Conservation (phyloP, 1,140 invertebrate genomes). For the Papilio aristodemus region DNA sequence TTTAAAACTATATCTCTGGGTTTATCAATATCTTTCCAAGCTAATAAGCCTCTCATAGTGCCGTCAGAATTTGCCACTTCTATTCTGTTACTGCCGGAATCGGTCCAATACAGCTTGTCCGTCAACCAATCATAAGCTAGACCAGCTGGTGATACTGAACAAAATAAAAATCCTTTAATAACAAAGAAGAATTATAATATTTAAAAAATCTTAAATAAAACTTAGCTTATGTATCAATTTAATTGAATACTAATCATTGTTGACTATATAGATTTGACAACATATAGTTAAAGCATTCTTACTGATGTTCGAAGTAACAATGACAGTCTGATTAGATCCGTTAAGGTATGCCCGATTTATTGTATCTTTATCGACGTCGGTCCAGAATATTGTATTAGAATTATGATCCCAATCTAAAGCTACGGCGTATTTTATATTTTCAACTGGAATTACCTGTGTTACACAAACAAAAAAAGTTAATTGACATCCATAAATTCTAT, state of each 20-base stretch:
- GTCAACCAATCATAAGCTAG: conserved; percentile 93
- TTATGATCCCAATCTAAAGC: conserved; percentile 91
- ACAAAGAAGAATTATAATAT: no score
- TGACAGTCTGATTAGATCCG: conserved; percentile 87
- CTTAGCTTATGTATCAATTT: no score
- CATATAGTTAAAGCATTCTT: conserved; percentile 58
- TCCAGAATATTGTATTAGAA: conserved; percentile 92
- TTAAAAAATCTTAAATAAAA: no score
- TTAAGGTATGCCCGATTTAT: conserved; percentile 90
- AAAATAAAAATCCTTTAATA: conserved; percentile 12
- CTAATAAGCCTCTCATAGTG: conserved; percentile 86
- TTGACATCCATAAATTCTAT: not conserved
- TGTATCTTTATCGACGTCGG: conserved; percentile 90
- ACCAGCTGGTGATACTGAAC: conserved; percentile 85
- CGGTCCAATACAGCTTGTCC: conserved; percentile 94
- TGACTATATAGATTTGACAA: no score
- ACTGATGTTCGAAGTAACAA: conserved; percentile 86
- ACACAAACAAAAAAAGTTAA: conserved; percentile 23
- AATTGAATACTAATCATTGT: no score
- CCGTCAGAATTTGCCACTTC: conserved; percentile 91
- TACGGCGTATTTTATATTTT: conserved; percentile 90
- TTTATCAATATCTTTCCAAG: conserved; percentile 90
- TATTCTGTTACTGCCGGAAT: conserved; percentile 89
- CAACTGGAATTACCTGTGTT: conserved; percentile 86
- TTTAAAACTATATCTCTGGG: conserved; percentile 92